phyloP scores from a whole-genome alignment of 2,888 invertebrate species.

The Bibio marci region DNA sequence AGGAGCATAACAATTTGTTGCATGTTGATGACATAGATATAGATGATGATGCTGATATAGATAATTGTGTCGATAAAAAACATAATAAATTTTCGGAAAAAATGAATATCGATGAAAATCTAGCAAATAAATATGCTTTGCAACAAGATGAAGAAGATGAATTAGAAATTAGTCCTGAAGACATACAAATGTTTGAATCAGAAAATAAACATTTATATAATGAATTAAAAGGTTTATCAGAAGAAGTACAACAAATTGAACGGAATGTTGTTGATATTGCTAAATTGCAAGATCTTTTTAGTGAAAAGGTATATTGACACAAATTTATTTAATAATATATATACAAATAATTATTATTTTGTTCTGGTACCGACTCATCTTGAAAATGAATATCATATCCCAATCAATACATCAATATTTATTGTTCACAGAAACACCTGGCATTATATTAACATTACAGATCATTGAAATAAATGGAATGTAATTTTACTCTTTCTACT shows the following conservation, averaged over 20 bases:
- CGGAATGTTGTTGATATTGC: conserved; percentile 91
- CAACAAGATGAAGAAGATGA: conserved; percentile 31
- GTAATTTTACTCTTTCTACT: too few relatives aligned
- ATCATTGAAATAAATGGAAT: too few relatives aligned
- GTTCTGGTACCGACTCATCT: too few relatives aligned
- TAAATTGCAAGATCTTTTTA: conserved; percentile 86
- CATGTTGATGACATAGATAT: neutral
- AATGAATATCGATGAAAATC: conserved; percentile 18
- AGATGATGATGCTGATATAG: neutral
- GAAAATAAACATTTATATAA: conserved; percentile 80
- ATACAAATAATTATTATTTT: too few relatives aligned
- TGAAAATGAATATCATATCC: too few relatives aligned
- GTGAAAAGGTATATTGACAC: conserved; percentile 61
- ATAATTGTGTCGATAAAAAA: conserved; percentile 4
- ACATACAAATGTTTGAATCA: conserved; percentile 80
- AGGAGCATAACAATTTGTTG: conserved; percentile 19
- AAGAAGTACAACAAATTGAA: conserved; percentile 80
- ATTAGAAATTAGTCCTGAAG: conserved; percentile 61
- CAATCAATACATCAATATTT: too few relatives aligned
- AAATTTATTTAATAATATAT: too few relatives aligned
- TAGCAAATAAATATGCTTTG: conserved; percentile 3
- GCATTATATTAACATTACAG: too few relatives aligned
- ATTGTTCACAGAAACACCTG: too few relatives aligned
- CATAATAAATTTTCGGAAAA: conserved; percentile 12
- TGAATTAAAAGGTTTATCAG: conserved; percentile 72